Percentiles rank a stretch among this genome's conserved stretches.
Evolutionary conservation across 2,797 vertebrate genomes (phyloP).

Genomic region (Rhinoraja longicauda): DNA sequence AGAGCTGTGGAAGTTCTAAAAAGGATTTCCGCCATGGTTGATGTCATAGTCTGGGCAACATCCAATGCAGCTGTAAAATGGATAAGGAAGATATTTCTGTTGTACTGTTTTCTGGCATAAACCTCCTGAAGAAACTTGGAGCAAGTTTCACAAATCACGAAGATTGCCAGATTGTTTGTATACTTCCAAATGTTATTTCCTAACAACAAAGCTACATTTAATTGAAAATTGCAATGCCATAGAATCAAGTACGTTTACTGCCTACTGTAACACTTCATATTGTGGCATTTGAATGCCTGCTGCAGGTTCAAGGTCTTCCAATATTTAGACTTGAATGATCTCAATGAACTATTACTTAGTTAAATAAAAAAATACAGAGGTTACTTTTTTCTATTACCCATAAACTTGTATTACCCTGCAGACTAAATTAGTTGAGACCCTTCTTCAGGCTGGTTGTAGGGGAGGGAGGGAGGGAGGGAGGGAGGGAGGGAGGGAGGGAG

Average conservation of each 20-base stretch:
- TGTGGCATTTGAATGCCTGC: not conserved
- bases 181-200: not conserved
- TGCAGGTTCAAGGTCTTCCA: not conserved
- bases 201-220: too few species aligned
- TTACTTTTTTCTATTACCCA: not conserved
- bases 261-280: too few species aligned
- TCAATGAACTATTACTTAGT: not conserved
- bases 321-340: not conserved
- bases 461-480: too few species aligned
- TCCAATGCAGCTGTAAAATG: slow-evolving; percentile 26
- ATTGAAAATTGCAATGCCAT: not conserved
- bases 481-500: too few species aligned
- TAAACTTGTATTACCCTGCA: not conserved
- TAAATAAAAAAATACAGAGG: not conserved
- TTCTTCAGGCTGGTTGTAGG: too few species aligned
- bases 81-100: not conserved
- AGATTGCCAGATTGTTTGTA: not conserved
- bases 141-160: not conserved
- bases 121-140: not conserved
- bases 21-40: not conserved
- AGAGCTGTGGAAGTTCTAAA: not conserved
- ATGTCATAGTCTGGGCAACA: slow-evolving; percentile 11
- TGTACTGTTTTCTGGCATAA: not conserved
- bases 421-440: not conserved
- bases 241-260: not conserved